Base-by-base conservation (phyloP, 1,140 invertebrate species). In the Lepidostoma basale region DNA sequence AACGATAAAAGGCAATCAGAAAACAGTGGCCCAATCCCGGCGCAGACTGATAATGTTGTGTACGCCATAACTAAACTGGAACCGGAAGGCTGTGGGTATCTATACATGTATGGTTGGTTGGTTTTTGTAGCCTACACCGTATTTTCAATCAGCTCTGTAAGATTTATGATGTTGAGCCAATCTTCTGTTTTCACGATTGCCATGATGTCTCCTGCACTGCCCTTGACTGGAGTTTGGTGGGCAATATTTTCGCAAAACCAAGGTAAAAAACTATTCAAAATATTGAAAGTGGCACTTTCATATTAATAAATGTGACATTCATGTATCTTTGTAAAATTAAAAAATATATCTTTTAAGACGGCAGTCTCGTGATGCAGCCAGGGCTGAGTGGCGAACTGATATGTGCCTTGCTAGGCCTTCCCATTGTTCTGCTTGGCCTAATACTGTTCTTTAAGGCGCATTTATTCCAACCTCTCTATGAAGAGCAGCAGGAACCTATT, bases 171-270 rank as follows among this genome's bases (percentile, higher is more conserved):
- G 1, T 76, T 86, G 47, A 80, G 81, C 40, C 84, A 87, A 74
- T 87, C 84, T 25, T 82, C 86, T 8, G 84, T 88, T 2, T 85
- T 87, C 67, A 86, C 83, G 3, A 78, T 87, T 9, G 84, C 86
- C 10, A 76, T 83, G 9, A 78, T 80, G 14, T 84, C 84, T 18
- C 76, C 81, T 5, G 81, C 84, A 1, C 75, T 88, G 22, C 86
- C 86, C 8, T 44, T 87, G 2, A 79, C 84, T 3, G 84, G 84
- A 2, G 80, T 88, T 56, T 88, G 85, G 85, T 88, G 86, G 86
- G 85, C 85, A n/a, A 75, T 87, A 54, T 85, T 86, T 71, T 80
- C 74, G 16, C 68, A 74, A 39, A 69, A 74, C 42, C 65, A 68
- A 65, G 76, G 77, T 78, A 67, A 49, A n/a, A n/a, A n/a, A n/a